Evolutionary conservation across 2,888 invertebrate species (phyloP).

Genomic region (Kryphioiulus occultus): DNA sequence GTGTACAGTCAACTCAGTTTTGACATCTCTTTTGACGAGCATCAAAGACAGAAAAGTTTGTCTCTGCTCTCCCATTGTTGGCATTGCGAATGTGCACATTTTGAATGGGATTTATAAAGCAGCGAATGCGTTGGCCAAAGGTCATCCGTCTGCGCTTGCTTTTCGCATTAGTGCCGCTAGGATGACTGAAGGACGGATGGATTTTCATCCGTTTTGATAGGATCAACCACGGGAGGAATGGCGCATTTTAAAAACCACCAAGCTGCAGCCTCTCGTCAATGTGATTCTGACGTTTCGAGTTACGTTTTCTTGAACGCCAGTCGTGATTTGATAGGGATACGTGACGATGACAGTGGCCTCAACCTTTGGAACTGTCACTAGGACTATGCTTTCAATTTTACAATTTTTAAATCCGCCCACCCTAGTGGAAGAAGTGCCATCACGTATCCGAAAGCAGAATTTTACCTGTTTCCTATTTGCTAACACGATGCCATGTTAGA

Average conservation of each 20-base stretch:
- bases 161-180: constrained; percentile 2
- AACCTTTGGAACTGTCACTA: no score
- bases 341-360: background rate
- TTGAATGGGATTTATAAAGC: constrained; percentile 24
- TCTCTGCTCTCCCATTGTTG: background rate
- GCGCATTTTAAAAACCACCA: background rate
- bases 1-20: background rate
- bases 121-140: background rate
- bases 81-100: background rate
- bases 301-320: background rate
- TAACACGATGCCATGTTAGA: no score
- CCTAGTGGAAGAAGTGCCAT: no score
- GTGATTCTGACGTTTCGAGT: background rate
- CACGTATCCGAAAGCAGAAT: no score
- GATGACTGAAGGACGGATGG: background rate
- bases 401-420: no score
- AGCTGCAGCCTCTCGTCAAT: background rate
- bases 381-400: no score
- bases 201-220: constrained; percentile 14
- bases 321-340: background rate
- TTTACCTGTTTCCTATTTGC: no score
- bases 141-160: constrained; percentile 22
- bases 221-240: background rate
- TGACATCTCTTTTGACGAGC: background rate
- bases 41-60: background rate